Evolutionary conservation across 2,113 vertebrate genomes (phyloP), one percentile per base, ranked within the genome.

Genomic region (Megaptera novaeangliae): DNA sequence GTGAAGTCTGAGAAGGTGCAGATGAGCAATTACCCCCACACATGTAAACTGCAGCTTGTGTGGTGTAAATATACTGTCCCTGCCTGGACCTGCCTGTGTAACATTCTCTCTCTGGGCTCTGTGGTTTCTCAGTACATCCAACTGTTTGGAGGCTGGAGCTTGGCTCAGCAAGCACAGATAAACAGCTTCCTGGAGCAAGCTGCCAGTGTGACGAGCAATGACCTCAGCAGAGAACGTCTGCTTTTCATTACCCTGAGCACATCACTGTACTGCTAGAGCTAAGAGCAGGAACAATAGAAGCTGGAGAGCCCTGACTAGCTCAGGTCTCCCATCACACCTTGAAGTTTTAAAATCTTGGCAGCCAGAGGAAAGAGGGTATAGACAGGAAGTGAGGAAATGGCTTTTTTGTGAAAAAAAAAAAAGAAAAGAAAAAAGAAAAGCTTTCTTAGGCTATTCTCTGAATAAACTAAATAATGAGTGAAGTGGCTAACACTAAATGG

Each of bases 91-190:
- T 55, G 90, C 77, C 92, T 82, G 57, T 59, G 78, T 46, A 93
- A 77, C 57, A 74, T 82, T 94, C 94, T 95, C 96, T 97, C 71
- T 95, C 90, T 92, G 95, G 94, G 84, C 68, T 92, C 95, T 96
- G 95, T 57, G 91, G 91, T 98, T 98, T 98, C 97, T 96, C 95
- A 91, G 18, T 84, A 27, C 93, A 95, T 98, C 96, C 98, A 98
- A 94, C 68, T 95, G 92, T 69, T 96, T 36, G 71, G 92, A 97
- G 92, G 68, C 96, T 88, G 55, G 85, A 88, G 81, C 94, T 90
- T 97, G 97, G 98, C 97, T 98, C 97, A 93, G 69, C 77, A 96
- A 98, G 88, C 92, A 96, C 74, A 98, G 94, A 95, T 95, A 96
- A 98, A 91, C 59, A 17, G 89, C 97, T 97, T 98, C 98, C 96